phyloP scores from a whole-genome alignment of 2,113 vertebrate species.

The Aphyosemion australe region DNA sequence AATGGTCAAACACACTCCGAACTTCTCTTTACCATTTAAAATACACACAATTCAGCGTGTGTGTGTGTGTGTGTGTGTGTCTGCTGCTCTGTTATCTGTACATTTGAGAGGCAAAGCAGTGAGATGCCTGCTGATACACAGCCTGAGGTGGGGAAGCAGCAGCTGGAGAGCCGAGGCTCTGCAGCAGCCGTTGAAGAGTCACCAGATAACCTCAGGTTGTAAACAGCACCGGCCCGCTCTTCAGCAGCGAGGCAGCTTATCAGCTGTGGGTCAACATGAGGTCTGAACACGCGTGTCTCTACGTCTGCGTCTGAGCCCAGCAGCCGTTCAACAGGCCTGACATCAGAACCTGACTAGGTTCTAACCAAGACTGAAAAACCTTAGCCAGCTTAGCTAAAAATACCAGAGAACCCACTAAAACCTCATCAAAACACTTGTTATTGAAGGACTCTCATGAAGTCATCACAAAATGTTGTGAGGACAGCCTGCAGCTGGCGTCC shows the following conservation, averaged over 20 bases:
- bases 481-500: constrained; percentile 46
- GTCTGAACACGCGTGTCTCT: constrained; percentile 15
- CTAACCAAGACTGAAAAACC: constrained; percentile 10
- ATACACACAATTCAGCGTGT: constrained; percentile 7
- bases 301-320: constrained; percentile 16
- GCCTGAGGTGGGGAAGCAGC: constrained; percentile 11
- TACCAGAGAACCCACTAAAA: constrained; percentile 4
- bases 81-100: constrained; percentile 10
- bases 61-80: constrained; percentile 2
- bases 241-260: constrained; percentile 35
- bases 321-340: background rate
- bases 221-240: constrained; percentile 31
- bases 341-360: constrained; percentile 33
- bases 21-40: constrained; percentile 28
- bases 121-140: background rate
- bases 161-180: constrained; percentile 37
- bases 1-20: constrained; percentile 3
- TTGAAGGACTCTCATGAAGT: background rate
- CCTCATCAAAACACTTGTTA: constrained; percentile 15
- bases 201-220: constrained; percentile 63
- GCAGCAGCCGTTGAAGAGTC: constrained; percentile 38
- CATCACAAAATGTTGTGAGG: constrained; percentile 17
- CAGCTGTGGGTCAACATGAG: constrained; percentile 38
- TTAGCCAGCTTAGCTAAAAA: constrained; percentile 24
- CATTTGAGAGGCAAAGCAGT: background rate